Evolutionary conservation across 2,797 vertebrate genomes (phyloP).

Genomic region (Coregonus sp.): DNA sequence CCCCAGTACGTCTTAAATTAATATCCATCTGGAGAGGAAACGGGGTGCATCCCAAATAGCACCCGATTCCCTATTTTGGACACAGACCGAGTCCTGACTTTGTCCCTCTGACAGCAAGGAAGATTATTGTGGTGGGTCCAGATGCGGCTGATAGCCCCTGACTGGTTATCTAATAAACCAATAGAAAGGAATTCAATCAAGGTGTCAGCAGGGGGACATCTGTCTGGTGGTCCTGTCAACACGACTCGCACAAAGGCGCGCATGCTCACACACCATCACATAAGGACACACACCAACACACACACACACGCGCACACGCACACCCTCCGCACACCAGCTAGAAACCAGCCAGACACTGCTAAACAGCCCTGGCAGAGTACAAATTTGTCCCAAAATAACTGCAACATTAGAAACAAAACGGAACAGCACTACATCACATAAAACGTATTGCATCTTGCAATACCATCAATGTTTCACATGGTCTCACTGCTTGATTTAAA

Average conservation of each 20-base stretch:
- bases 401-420: too few species aligned
- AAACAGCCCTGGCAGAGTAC: neutral
- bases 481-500: too few species aligned
- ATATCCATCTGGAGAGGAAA: too few species aligned
- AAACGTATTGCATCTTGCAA: too few species aligned
- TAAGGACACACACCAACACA: neutral
- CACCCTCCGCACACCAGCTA: neutral
- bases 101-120: neutral
- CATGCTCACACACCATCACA: neutral
- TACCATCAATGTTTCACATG: too few species aligned
- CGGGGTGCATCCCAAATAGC: too few species aligned
- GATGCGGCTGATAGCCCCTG: neutral
- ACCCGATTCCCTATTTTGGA: neutral
- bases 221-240: neutral
- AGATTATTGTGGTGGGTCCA: neutral
- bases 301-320: neutral
- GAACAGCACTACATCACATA: too few species aligned
- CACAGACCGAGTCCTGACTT: neutral
- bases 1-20: too few species aligned
- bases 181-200: slow-evolving; percentile 6
- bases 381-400: neutral
- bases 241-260: neutral
- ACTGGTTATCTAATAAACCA: neutral
- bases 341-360: neutral
- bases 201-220: neutral